Evolutionary conservation across 2,888 invertebrate species (phyloP).

Genomic region (Dryobotodes eremita): DNA sequence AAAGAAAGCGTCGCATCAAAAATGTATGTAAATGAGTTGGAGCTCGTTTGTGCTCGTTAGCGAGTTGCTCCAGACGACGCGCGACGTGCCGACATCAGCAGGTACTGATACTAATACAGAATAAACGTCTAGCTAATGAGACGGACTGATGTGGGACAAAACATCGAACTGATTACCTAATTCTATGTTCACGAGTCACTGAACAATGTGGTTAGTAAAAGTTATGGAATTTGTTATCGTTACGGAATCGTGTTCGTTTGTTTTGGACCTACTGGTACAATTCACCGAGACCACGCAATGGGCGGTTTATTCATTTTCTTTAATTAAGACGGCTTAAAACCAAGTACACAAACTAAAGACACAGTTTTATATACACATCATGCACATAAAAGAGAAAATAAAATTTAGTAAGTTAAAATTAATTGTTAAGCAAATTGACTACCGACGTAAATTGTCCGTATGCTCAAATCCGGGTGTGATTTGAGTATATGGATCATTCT

Average conservation of each 20-base stretch:
- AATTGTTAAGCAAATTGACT: not conserved
- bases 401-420: not conserved
- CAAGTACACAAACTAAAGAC: not conserved
- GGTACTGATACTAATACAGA: not conserved
- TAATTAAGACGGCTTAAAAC: not conserved
- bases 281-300: not conserved
- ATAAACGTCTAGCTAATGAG: constrained; percentile 1
- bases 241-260: not conserved
- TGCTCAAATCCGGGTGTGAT: not conserved
- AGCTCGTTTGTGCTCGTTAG: constrained; percentile 42
- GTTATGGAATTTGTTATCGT: no score
- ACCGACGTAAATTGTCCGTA: not conserved
- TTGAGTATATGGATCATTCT: not conserved
- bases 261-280: not conserved
- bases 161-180: not conserved
- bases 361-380: no score
- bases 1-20: constrained; percentile 38
- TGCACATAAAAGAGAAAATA: not conserved
- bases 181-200: not conserved
- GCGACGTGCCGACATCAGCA: not conserved
- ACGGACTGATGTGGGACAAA: not conserved
- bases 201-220: not conserved
- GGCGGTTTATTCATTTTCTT: not conserved
- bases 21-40: constrained; percentile 36
- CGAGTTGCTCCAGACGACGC: constrained; percentile 8